These are phyloP conservation scores for Drosophila tripunctata DNA, from an alignment of 2,888 invertebrate genomes.

Conservation along the genomic window DNA sequence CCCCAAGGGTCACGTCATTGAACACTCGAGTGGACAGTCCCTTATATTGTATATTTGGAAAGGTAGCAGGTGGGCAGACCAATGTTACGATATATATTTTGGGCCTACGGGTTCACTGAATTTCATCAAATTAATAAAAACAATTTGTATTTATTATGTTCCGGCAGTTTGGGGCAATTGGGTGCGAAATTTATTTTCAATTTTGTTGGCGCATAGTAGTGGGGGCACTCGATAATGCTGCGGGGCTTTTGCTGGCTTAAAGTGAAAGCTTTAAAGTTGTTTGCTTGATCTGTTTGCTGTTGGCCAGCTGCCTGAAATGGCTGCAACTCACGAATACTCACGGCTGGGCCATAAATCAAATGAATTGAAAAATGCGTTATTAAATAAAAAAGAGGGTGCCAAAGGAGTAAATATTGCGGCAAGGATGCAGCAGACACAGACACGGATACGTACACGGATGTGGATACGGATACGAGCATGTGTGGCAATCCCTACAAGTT, in stretches of 20 bases:
- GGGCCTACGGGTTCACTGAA: constrained; percentile 57
- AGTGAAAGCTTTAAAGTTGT: constrained; percentile 29
- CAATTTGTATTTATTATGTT: constrained; percentile 62
- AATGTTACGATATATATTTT: constrained; percentile 31
- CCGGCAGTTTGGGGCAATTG: constrained; percentile 9
- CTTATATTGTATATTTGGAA: constrained; percentile 21
- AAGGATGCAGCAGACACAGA: constrained; percentile 17
- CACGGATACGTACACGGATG: neutral
- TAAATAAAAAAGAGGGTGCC: constrained; percentile 62
- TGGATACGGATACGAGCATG: constrained; percentile 13
- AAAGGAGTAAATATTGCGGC: constrained; percentile 16
- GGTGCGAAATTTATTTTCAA: constrained; percentile 67
- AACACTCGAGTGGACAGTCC: constrained; percentile 55
- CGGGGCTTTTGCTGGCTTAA: constrained; percentile 7
- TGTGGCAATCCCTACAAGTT: constrained; percentile 14
- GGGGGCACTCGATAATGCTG: neutral
- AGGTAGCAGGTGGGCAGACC: constrained; percentile 46
- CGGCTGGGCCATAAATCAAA: constrained; percentile 69
- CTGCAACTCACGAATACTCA: constrained; percentile 60
- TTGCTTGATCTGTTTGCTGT: constrained; percentile 20
- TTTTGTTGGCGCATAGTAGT: constrained; percentile 55
- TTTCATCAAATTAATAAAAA: constrained; percentile 72
- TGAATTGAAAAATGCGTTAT: constrained; percentile 76
- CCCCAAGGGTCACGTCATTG: constrained; percentile 52
- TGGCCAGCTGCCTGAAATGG: constrained; percentile 39